Conservation (phyloP, 2,888 invertebrate genomes). For the Orthosia gracilis region DNA sequence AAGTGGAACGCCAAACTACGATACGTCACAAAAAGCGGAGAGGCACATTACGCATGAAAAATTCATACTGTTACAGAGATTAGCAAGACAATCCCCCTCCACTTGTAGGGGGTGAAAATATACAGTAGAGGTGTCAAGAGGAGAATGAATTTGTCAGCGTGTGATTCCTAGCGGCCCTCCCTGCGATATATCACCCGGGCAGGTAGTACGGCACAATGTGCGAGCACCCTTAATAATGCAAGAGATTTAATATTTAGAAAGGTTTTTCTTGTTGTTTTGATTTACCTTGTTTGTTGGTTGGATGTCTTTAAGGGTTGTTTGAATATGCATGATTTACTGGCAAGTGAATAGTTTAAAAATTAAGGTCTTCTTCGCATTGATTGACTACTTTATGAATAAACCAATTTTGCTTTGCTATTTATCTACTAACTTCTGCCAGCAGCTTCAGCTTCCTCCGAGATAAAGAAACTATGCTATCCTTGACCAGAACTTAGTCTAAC, state of each 20-base stretch:
- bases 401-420: not conserved
- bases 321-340: slow-evolving; percentile 23
- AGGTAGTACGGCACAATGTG: slow-evolving; percentile 54
- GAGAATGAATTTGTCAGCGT: slow-evolving; percentile 86
- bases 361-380: not conserved
- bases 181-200: slow-evolving; percentile 77
- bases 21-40: slow-evolving; percentile 60
- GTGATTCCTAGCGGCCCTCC: slow-evolving; percentile 81
- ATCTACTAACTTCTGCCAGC: too few relatives aligned
- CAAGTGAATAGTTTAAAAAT: not conserved
- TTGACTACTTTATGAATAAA: not conserved
- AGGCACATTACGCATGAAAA: slow-evolving; percentile 68
- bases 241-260: slow-evolving; percentile 60
- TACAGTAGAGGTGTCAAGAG: slow-evolving; percentile 80
- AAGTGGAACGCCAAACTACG: slow-evolving; percentile 35
- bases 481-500: too few relatives aligned
- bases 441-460: too few relatives aligned
- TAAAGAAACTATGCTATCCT: too few relatives aligned
- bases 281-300: slow-evolving; percentile 43
- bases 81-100: slow-evolving; percentile 66
- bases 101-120: slow-evolving; percentile 56
- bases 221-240: slow-evolving; percentile 59
- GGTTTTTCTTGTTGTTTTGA: slow-evolving; percentile 59
- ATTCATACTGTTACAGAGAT: slow-evolving; percentile 72
- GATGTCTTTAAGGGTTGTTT: slow-evolving; percentile 27